These are phyloP conservation scores for Cantharis rufa DNA, from an alignment of 2,888 invertebrate genomes.

Conservation along the genomic window DNA sequence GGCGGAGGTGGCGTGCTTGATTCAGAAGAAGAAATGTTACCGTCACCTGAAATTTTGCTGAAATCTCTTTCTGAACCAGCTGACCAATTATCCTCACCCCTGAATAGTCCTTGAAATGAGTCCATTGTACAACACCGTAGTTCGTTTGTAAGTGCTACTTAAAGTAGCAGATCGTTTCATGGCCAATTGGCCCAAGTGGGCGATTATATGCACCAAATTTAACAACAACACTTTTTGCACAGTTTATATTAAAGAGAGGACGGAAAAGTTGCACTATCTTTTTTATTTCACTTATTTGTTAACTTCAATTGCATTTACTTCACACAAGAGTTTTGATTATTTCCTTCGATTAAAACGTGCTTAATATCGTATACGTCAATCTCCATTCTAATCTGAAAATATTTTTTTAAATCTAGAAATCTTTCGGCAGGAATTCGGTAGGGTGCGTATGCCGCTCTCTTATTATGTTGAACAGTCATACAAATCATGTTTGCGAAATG, in stretches of 20 bases:
- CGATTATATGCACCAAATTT: constrained; percentile 24
- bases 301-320: constrained; percentile 13
- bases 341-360: constrained; percentile 5
- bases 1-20: constrained; percentile 65
- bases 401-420: background rate
- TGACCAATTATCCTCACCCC: constrained; percentile 48
- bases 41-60: constrained; percentile 30
- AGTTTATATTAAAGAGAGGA: constrained; percentile 9
- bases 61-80: constrained; percentile 36
- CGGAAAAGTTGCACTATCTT: constrained; percentile 12
- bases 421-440: background rate
- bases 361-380: constrained; percentile 24
- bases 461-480: background rate
- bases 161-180: constrained; percentile 38
- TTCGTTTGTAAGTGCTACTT: constrained; percentile 34
- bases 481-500: constrained; percentile 1
- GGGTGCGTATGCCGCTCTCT: constrained; percentile 8
- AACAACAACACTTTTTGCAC: background rate
- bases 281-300: background rate
- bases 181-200: constrained; percentile 38
- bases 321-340: constrained; percentile 15
- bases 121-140: constrained; percentile 53
- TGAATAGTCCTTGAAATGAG: constrained; percentile 57
- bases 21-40: constrained; percentile 57
- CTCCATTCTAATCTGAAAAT: constrained; percentile 27